These are phyloP conservation scores for Scaptomyza pallida DNA, from an alignment of 1,140 invertebrate genomes.

Conservation along the genomic window DNA sequence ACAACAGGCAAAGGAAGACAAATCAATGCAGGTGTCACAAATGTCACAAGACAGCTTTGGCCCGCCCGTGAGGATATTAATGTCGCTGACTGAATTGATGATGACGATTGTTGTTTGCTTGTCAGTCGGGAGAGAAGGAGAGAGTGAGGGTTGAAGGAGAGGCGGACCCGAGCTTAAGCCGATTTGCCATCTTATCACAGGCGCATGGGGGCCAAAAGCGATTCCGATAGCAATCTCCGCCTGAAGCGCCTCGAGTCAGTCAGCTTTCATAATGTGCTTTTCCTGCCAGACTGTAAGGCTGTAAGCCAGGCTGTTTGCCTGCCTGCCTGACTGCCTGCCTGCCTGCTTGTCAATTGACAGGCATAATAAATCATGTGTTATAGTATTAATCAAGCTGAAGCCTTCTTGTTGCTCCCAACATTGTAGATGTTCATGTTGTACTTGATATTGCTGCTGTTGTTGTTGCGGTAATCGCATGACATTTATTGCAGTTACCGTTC, in stretches of 20 bases:
- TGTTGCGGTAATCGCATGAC: constrained; percentile 73
- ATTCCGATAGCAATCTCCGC: constrained; percentile 62
- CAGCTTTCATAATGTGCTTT: constrained; percentile 78
- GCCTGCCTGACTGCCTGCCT: constrained; percentile 6
- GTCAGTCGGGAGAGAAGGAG: constrained; percentile 2
- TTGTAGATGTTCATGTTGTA: too few relatives aligned
- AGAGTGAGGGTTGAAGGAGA: neutral
- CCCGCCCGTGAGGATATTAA: constrained; percentile 66
- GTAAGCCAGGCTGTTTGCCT: neutral
- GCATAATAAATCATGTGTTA: constrained; percentile 81
- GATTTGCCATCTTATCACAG: constrained; percentile 81
- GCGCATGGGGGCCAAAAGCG: constrained; percentile 36
- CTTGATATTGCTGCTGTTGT: too few relatives aligned
- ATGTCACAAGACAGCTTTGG: constrained; percentile 80
- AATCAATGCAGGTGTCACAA: constrained; percentile 83
- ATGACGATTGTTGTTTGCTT: constrained; percentile 65
- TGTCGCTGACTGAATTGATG: constrained; percentile 81
- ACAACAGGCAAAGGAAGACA: constrained; percentile 56
- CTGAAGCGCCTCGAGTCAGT: constrained; percentile 32
- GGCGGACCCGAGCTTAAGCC: constrained; percentile 61
- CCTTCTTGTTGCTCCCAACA: constrained; percentile 41
- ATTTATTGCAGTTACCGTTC: constrained; percentile 70
- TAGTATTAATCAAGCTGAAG: constrained; percentile 75
- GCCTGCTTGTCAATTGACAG: constrained; percentile 66
- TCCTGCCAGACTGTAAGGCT: constrained; percentile 21